Conservation (phyloP, 2,113 vertebrate genomes). For the Taurulus bubalis region DNA sequence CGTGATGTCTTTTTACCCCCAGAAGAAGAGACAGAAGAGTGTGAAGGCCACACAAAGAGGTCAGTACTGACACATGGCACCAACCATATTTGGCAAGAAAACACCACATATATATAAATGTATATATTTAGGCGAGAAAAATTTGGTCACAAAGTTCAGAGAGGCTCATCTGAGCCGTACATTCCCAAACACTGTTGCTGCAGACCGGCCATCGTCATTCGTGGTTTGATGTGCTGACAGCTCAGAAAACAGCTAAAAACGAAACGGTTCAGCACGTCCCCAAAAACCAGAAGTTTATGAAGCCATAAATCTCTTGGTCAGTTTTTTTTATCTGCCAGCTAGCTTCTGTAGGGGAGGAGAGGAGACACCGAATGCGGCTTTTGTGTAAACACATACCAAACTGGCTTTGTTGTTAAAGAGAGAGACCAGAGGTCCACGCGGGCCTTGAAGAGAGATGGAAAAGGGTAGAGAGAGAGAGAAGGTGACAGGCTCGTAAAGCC, state of each 20-base stretch:
- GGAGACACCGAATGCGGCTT: slow-evolving; percentile 36
- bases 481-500: background rate
- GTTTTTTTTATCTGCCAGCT: slow-evolving; percentile 42
- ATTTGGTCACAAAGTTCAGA: background rate
- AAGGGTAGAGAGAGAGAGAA: background rate
- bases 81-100: background rate
- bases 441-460: slow-evolving; percentile 23
- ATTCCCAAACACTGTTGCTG: slow-evolving; percentile 3
- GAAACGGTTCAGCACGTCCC: slow-evolving; percentile 29
- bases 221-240: slow-evolving; percentile 27
- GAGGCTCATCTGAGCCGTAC: background rate
- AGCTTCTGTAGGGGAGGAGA: slow-evolving; percentile 33
- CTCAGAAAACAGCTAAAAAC: slow-evolving; percentile 37
- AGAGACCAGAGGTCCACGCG: slow-evolving; percentile 1
- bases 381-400: slow-evolving; percentile 52
- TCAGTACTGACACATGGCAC: slow-evolving; percentile 9
- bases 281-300: slow-evolving; percentile 52
- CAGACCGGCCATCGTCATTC: background rate
- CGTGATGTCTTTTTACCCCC: slow-evolving; percentile 4
- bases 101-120: background rate
- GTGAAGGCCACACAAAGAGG: slow-evolving; percentile 21
- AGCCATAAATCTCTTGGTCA: slow-evolving; percentile 54
- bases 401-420: slow-evolving; percentile 42
- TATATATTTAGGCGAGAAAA: background rate
- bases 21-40: background rate